Percentiles rank a stretch among this genome's conserved stretches.
Evolutionary conservation across 2,888 invertebrate species (phyloP).

Genomic region (Abrostola tripartita): DNA sequence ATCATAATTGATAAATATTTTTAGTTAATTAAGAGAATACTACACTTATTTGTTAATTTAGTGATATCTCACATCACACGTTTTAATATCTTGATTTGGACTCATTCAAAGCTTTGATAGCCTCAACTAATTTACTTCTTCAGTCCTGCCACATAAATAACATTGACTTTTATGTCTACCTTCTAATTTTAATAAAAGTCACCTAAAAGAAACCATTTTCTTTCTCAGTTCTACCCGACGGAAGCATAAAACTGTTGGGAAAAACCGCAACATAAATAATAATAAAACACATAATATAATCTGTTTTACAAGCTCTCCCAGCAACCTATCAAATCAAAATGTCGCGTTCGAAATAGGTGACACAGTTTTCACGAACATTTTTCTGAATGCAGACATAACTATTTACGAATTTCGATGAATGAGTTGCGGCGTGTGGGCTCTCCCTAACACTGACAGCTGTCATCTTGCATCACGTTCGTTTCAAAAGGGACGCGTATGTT

Average conservation of each 20-base stretch:
- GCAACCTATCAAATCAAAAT: constrained; percentile 48
- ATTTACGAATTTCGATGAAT: constrained; percentile 38
- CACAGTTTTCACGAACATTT: constrained; percentile 42
- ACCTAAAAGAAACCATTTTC: constrained; percentile 40
- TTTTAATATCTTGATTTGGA: constrained; percentile 1
- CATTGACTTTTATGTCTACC: constrained; percentile 40
- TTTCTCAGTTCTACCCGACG: constrained; percentile 49
- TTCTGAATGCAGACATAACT: constrained; percentile 26
- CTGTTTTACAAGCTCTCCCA: constrained; percentile 49
- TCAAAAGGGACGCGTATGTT: constrained; percentile 11
- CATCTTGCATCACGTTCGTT: constrained; percentile 22
- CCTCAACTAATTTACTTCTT: constrained; percentile 20
- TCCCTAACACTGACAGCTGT: constrained; percentile 48
- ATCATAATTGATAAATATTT: too few relatives aligned
- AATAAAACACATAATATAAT: constrained; percentile 57
- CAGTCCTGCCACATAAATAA: constrained; percentile 41
- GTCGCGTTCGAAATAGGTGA: constrained; percentile 45
- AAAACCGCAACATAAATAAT: constrained; percentile 60
- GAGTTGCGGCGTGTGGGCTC: constrained; percentile 24
- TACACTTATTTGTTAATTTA: too few relatives aligned
- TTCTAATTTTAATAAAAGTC: constrained; percentile 43
- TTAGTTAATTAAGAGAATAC: too few relatives aligned
- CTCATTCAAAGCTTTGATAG: constrained; percentile 11
- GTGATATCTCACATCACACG: too few relatives aligned
- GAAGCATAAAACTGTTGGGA: constrained; percentile 65